Base-by-base conservation (phyloP, 2,113 vertebrate species). In the Cheilinus undulatus region DNA sequence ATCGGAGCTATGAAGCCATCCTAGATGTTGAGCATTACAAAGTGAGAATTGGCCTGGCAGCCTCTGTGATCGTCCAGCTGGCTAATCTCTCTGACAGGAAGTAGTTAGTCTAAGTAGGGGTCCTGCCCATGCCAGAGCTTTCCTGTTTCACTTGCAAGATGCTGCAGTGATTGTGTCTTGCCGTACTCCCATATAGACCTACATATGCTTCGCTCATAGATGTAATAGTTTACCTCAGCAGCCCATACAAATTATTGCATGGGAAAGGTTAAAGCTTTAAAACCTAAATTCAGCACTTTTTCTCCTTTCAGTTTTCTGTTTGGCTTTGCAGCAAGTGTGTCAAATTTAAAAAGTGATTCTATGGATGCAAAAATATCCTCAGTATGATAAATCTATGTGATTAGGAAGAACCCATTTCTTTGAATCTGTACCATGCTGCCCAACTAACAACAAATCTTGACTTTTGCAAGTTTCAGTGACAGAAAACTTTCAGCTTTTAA, bases 71-170 rank as follows among this genome's bases (percentile, higher is more conserved):
- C 67, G 58, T 85, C 71, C 72, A 61, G 19, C 57, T 76, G 54
- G 90, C 84, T 91, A 91, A 94, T 93, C 92, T 93, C 58, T 78
- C 57, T 59, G 74, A 82, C 87, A 93, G 94, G 94, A 95, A 94
- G 92, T 93, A 92, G 91, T 95, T 95, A 91, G 79, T 32, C 74
- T 88, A 91, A 94, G 89, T 92, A 86, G 82, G 15, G 89, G 90
- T 92, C 92, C 92, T 86, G 90, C 93, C 93, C 93, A 86, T 73
- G 71, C 88, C 80, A 90, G 86, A 72, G 88, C 89, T 92, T 95
- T 95, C 93, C 94, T 93, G 93, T 92, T 92, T 60, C 76, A 73
- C 68, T 24, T 49, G 66, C 80, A 79, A 89, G 83, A 92, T 93
- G 88, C 74, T 70, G 48, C 79, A 81, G 67, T 87, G 90, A 94